A percentile compares a stretch with the other conserved stretches of the same genome.
Evolutionary conservation across 92 coral and sea anemone genomes (phyloP).

Genomic region (Porites evermanni): DNA sequence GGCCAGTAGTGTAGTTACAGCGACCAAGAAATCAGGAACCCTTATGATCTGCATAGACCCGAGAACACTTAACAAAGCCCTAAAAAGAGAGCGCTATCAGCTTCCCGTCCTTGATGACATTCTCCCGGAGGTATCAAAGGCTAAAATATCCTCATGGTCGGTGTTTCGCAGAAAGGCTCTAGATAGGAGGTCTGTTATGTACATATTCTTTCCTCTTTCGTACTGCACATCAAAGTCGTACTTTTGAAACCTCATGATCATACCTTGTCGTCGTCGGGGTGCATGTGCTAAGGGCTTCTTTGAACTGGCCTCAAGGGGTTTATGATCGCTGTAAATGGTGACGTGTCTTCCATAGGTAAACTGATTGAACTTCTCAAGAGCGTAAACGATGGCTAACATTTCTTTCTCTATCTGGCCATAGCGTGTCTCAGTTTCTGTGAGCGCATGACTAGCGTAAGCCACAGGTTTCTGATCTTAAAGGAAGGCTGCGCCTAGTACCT

Average conservation of each 20-base stretch:
- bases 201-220: constrained; percentile 25
- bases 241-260: constrained; percentile 37
- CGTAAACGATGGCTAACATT: constrained; percentile 13
- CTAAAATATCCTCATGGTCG: neutral
- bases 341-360: constrained; percentile 9
- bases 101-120: constrained; percentile 32
- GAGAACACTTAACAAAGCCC: constrained; percentile 52
- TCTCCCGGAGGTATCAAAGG: constrained; percentile 24
- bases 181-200: constrained; percentile 22
- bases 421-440: constrained; percentile 18
- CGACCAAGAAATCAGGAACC: constrained; percentile 48
- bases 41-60: constrained; percentile 48
- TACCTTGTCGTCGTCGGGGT: constrained; percentile 32
- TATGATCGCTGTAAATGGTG: constrained; percentile 9
- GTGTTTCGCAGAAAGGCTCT: neutral
- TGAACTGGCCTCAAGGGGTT: constrained; percentile 1
- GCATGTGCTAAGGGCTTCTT: constrained; percentile 12
- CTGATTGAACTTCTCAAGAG: neutral
- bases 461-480: constrained; percentile 17
- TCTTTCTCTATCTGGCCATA: constrained; percentile 21
- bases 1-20: constrained; percentile 36
- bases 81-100: constrained; percentile 32
- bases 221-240: constrained; percentile 32
- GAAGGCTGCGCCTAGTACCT: constrained; percentile 16
- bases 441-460: constrained; percentile 12